Evolutionary conservation across 2,113 vertebrate species (phyloP), one percentile per base, ranked within the genome.

Genomic region (Helogale parvula): DNA sequence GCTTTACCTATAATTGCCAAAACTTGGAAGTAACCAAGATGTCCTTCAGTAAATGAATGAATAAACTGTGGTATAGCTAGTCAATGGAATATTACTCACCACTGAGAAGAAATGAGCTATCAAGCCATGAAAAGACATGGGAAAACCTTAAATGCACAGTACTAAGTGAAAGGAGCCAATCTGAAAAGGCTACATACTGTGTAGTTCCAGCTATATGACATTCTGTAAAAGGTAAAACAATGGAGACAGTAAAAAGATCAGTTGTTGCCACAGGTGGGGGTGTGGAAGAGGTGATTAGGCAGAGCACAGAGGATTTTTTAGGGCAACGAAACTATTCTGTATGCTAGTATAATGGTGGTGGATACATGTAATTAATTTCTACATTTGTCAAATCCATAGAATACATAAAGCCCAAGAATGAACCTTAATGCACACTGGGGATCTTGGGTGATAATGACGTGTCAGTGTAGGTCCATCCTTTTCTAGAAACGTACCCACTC

Each of bases 141-240:
- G 31, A 89, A 80, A 93, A 93, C 8, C 60, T 84, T 63, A 89
- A 90, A 33, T 90, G 60, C 79, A 52, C 85, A 79, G 69, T 89
- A 84, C 33, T 35, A 84, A 85, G 33, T 88, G 47, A 84, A 89
- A 89, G 63, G 89, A 79, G n/a, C 50, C 79, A 69, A 74, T 66
- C 35, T n/a, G 60, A 93, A 93, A 89, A 93, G 60, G 14, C 50
- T 60, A 23, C 11, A 33, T 50, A 72, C 45, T 85, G 3, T 92
- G 11, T 63, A 19, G 69, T 77, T 96, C 60, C 52, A 89, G 77
- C 60, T 83, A 31, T 84, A 4, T 68, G 68, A 77, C 11, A 5
- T 77, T 84, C 60, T 29, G 5, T 72, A 57, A 88, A 88, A 66
- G 66, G 66, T 54, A 13, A 63, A 84, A 41, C 33, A 60, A 11